Evolutionary conservation across 92 coral and sea anemone genomes (phyloP), one percentile per base, ranked within the genome.

Genomic region (Umimayanthus kanabou): DNA sequence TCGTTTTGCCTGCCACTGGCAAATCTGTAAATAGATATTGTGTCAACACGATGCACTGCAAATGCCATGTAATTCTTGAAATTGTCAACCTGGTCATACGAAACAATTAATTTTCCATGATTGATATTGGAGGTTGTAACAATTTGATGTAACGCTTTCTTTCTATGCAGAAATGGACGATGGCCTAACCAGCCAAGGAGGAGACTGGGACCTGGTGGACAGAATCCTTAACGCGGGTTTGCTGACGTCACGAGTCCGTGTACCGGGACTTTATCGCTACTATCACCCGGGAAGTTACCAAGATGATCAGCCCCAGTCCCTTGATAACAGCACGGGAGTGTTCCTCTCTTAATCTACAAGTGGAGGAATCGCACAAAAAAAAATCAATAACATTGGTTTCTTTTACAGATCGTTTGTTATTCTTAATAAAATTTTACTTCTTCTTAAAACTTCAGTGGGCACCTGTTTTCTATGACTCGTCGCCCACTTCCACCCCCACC

Each of bases 151-250:
- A 53, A 53, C 58, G 1, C 13, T 13, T 53, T 53, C 26, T 55
- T 55, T 37, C n/a, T 77, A 25, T 72, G 77, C 70, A 94, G 98
- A 93, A 81, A 76, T 94, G 89, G 93, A 93, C n/a, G 93, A 89
- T 73, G 37, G 80, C 9, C 74, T 79, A 25, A 33, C 66, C 55
- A 87, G 76, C 47, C 90, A 89, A 29, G 71, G 81, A 79, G 93
- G 89, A 28, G 88, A 90, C 89, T 91, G 94, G 98, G 91, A 93
- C 86, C 72, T 94, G 45, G 91, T 93, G 23, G 86, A 87, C 58
- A 86, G 92, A 47, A 85, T 89, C 1, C 70, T 87, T 53, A 85
- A 87, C 15, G 67, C 72, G 61, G 95, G 93, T 16, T 25, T 94
- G 70, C 79, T 78, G 73, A 79, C 88, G 61, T 92, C 93, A 18